Evolutionary conservation across 2,797 vertebrate genomes (phyloP), one percentile per base, ranked within the genome.

Genomic region (Gymnoscopelus braueri): DNA sequence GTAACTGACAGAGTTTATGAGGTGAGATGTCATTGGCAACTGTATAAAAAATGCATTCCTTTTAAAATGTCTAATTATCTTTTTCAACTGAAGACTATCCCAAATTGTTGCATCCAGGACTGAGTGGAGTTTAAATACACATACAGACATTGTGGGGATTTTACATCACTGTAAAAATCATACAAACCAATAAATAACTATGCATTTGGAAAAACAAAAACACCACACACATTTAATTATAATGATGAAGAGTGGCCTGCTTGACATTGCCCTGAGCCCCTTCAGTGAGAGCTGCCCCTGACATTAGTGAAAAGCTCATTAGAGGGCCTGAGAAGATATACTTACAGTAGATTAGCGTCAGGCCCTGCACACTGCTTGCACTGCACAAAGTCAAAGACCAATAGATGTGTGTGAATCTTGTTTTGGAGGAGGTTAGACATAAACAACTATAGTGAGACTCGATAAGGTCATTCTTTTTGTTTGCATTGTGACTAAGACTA

Each of bases 271-370:
- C 56, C 62, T 82, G 78, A 78, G 80, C 84, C 77, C 23, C 54
- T 49, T 73, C 60, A 65, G 35, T 48, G 15, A 73, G 72, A 74
- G 56, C 52, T 79, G 53, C 59, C 77, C 79, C 71, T 81, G 69
- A 88, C 80, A 87, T 92, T 89, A 87, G 81, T 63, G 58, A 81
- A 92, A 44, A 92, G 82, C 90, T 89, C 85, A 88, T 92, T 92
- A 92, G 72, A 68, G 75, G 72, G 70, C 79, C 79, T 77, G 75
- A 91, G 83, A 80, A 90, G 83, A 87, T 86, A 88, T 86, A 86
- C 79, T 90, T 87, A 44, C 39, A 44, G 39, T 44, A 90, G 86
- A 89, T 90, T 84, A 89, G 63, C 87, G 58, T 70, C 57, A 67
- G 63, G 64, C 50, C 62, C 67, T 78, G 72, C 78, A 82, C 77